These are phyloP conservation scores for Cactoblastis cactorum DNA, from an alignment of 2,888 invertebrate species.

Conservation along the genomic window DNA sequence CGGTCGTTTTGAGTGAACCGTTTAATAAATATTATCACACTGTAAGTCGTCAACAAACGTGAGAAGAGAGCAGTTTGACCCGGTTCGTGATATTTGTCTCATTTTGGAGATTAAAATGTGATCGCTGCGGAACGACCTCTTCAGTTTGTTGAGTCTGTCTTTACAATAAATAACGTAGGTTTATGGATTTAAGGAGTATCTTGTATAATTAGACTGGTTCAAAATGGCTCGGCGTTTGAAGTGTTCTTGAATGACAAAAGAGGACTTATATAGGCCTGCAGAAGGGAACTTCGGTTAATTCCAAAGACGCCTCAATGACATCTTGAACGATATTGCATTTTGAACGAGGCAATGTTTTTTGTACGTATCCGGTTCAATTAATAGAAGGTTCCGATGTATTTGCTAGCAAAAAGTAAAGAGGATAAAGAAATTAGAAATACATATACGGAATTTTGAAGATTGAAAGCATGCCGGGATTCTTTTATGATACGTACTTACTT, in stretches of 20 bases:
- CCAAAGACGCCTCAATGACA: conserved; percentile 60
- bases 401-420: conserved; percentile 34
- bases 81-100: conserved; percentile 76
- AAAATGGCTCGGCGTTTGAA: conserved; percentile 57
- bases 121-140: conserved; percentile 62
- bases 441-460: conserved; percentile 33
- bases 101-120: conserved; percentile 71
- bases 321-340: conserved; percentile 44
- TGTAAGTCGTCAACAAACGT: conserved; percentile 76
- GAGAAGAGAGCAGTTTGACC: conserved; percentile 76
- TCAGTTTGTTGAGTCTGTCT: conserved; percentile 66
- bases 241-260: conserved; percentile 70
- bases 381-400: conserved; percentile 38
- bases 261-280: conserved; percentile 49
- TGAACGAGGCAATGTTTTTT: conserved; percentile 49
- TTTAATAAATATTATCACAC: conserved; percentile 79
- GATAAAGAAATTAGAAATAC: conserved; percentile 25
- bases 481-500: conserved; percentile 6
- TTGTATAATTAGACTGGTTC: conserved; percentile 66
- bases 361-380: conserved; percentile 61
- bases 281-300: conserved; percentile 54
- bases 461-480: conserved; percentile 17
- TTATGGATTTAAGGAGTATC: conserved; percentile 49
- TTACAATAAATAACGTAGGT: conserved; percentile 64
- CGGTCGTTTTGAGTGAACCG: conserved; percentile 67